Evolutionary conservation across 2,797 vertebrate genomes (phyloP).

Genomic region (Gadopsis bispinosus): DNA sequence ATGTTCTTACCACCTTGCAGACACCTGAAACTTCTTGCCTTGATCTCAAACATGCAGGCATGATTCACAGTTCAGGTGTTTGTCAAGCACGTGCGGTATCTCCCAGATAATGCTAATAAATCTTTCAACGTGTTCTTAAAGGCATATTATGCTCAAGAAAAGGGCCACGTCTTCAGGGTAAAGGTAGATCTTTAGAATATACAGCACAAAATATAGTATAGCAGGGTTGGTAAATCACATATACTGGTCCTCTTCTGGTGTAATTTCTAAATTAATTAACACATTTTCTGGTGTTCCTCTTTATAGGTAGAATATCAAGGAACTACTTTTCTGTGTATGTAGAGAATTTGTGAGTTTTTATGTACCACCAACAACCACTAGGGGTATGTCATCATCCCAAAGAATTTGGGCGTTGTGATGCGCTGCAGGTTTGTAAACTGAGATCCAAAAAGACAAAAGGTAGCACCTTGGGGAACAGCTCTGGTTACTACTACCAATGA

Average conservation of each 20-base stretch:
- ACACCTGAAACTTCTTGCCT: conserved; percentile 41
- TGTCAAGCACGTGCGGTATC: conserved; percentile 58
- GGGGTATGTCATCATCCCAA: neutral
- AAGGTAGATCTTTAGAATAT: neutral
- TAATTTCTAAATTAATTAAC: neutral
- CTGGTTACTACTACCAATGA: conserved; percentile 34
- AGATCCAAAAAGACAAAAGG: conserved; percentile 40
- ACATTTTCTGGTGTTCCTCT: neutral
- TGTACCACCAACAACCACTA: conserved; percentile 4
- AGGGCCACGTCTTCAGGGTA: conserved; percentile 2
- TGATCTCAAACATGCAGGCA: conserved; percentile 58
- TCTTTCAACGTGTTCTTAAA: conserved; percentile 57
- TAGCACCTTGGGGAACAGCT: conserved; percentile 39
- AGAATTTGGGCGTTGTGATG: neutral
- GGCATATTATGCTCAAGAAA: conserved; percentile 10
- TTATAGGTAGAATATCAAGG: neutral
- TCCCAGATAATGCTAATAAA: conserved; percentile 44
- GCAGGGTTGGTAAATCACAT: neutral
- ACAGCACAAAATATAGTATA: neutral
- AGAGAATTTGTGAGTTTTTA: neutral
- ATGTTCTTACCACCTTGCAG: conserved; percentile 41
- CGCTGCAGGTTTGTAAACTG: conserved; percentile 27
- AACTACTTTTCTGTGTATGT: neutral
- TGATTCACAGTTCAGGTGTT: conserved; percentile 52
- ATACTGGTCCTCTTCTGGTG: neutral